Evolutionary conservation across 2,888 invertebrate species (phyloP).

Genomic region (Deilephila elpenor): DNA sequence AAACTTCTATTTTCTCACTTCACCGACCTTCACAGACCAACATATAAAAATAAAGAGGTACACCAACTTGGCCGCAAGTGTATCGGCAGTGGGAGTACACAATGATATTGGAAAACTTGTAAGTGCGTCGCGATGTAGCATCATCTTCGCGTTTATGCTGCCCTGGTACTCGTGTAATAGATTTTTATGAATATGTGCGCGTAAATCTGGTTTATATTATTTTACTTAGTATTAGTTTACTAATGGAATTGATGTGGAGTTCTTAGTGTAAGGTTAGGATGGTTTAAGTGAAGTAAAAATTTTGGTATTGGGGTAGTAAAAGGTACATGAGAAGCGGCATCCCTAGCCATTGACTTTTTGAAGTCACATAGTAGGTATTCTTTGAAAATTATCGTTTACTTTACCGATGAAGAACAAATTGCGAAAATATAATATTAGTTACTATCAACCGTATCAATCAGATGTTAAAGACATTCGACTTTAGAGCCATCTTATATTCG

Average conservation of each 20-base stretch:
- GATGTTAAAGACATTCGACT: too few relatives aligned
- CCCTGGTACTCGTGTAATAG: constrained; percentile 8
- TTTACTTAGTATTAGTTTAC: neutral
- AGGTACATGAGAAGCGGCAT: too few relatives aligned
- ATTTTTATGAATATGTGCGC: constrained; percentile 22
- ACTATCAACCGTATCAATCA: too few relatives aligned
- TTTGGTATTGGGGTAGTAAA: too few relatives aligned
- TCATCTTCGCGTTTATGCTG: constrained; percentile 14
- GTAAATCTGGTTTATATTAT: constrained; percentile 11
- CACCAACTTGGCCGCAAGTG: constrained; percentile 26
- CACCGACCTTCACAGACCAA: neutral
- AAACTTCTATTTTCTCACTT: neutral
- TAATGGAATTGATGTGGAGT: neutral
- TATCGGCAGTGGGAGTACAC: constrained; percentile 32
- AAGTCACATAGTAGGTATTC: too few relatives aligned
- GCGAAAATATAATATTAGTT: too few relatives aligned
- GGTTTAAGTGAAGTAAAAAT: too few relatives aligned
- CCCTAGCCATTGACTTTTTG: too few relatives aligned
- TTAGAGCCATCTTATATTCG: too few relatives aligned
- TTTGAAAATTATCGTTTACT: too few relatives aligned
- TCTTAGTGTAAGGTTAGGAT: too few relatives aligned
- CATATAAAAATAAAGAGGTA: constrained; percentile 9
- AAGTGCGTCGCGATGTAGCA: constrained; percentile 55
- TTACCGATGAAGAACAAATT: too few relatives aligned
- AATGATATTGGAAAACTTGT: constrained; percentile 62